Conservation (phyloP, 2,113 vertebrate species). For the Ictidomys tridecemlineatus region DNA sequence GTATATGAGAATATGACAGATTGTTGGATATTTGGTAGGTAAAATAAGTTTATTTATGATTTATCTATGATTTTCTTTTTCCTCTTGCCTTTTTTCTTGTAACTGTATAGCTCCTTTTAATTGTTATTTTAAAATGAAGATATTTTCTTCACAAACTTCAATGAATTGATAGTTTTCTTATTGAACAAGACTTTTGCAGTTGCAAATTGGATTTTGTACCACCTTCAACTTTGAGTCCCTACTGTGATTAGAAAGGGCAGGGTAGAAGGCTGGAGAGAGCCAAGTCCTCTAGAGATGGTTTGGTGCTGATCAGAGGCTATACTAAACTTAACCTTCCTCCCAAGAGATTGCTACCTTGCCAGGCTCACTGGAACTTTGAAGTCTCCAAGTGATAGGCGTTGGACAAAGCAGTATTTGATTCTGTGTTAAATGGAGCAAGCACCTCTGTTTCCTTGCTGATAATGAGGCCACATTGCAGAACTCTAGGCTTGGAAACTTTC, state of each 20-base stretch:
- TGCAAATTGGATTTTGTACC: background rate
- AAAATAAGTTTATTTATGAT: conserved; percentile 10
- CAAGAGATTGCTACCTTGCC: background rate
- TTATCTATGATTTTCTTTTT: conserved; percentile 46
- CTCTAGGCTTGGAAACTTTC: background rate
- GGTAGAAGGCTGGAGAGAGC: background rate
- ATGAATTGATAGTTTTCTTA: background rate
- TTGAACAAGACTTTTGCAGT: conserved; percentile 6
- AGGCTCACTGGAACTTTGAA: background rate
- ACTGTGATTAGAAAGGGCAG: background rate
- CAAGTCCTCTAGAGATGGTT: background rate
- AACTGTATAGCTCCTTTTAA: conserved; percentile 5
- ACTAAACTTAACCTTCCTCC: background rate
- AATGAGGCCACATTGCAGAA: background rate
- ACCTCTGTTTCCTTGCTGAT: background rate
- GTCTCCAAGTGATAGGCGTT: background rate
- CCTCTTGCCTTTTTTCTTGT: background rate
- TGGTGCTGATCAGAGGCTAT: background rate
- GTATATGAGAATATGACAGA: background rate
- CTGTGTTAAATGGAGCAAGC: background rate
- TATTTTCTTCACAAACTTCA: conserved; percentile 1
- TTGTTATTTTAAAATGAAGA: conserved; percentile 19
- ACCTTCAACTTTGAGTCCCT: background rate
- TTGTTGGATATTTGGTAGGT: conserved; percentile 13
- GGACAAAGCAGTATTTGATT: background rate